phyloP scores from a whole-genome alignment of 2,888 invertebrate species.

The Ornithoptera priamus region DNA sequence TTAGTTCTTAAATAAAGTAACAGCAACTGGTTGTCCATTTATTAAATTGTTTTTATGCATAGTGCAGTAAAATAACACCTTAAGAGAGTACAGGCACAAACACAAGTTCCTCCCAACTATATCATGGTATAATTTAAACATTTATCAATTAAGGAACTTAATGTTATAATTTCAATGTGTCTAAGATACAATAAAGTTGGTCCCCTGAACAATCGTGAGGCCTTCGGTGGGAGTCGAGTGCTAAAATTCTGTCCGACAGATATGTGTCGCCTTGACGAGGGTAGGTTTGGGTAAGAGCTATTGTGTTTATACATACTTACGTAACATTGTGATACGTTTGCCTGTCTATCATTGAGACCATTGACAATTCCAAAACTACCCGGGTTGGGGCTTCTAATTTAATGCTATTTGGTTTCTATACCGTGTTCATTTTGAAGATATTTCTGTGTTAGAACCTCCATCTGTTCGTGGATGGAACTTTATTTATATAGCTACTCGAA shows the following conservation, averaged over 20 bases:
- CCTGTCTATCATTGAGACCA: constrained; percentile 26
- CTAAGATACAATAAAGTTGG: constrained; percentile 3
- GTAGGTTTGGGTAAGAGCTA: constrained; percentile 49
- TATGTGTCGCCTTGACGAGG: constrained; percentile 72
- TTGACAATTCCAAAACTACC: constrained; percentile 22
- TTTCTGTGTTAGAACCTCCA: background rate
- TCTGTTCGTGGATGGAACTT: no score
- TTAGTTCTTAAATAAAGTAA: no score
- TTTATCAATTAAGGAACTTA: background rate
- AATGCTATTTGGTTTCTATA: constrained; percentile 4
- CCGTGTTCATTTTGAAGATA: background rate
- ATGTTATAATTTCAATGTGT: background rate
- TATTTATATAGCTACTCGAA: no score
- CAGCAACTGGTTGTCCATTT: no score
- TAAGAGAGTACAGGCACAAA: no score
- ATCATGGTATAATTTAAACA: background rate
- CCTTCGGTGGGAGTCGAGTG: constrained; percentile 36
- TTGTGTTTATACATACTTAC: constrained; percentile 39
- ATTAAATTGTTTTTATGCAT: no score
- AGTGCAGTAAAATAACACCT: no score
- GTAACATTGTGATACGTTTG: constrained; percentile 22
- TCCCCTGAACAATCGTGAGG: background rate
- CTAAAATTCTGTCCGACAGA: constrained; percentile 68
- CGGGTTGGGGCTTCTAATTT: constrained; percentile 8
- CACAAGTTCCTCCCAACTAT: background rate